These are phyloP conservation scores for Epizoanthus stellaris DNA, from an alignment of 92 coral and sea anemone genomes.

Conservation along the genomic window DNA sequence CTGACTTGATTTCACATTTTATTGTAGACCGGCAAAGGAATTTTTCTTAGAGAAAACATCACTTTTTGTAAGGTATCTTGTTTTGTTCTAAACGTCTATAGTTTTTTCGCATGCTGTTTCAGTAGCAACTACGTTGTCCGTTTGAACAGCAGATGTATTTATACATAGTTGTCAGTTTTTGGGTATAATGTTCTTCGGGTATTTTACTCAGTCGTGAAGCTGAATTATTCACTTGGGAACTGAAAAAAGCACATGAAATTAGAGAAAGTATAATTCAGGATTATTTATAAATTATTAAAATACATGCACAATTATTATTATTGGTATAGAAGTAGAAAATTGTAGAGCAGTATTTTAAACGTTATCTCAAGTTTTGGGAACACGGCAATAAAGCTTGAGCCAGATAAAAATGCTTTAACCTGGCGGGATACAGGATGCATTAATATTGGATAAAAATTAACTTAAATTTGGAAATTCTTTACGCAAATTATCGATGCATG, in stretches of 20 bases:
- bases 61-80: neutral
- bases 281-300: neutral
- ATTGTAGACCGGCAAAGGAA: conserved; percentile 26
- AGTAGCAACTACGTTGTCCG: too few relatives aligned
- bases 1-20: conserved; percentile 7
- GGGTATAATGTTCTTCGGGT: too few relatives aligned
- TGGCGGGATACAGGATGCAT: neutral
- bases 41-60: neutral
- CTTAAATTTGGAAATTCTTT: neutral
- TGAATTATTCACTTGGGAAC: too few relatives aligned
- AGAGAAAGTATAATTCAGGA: conserved; percentile 4
- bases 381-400: neutral
- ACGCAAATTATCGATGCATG: neutral
- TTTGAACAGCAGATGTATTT: too few relatives aligned
- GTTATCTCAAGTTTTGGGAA: conserved; percentile 22
- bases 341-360: conserved; percentile 1
- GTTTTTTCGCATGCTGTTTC: neutral
- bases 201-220: too few relatives aligned
- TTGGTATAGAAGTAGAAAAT: neutral
- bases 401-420: too few relatives aligned
- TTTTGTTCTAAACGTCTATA: neutral
- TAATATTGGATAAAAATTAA: neutral
- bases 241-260: too few relatives aligned
- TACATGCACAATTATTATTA: neutral
- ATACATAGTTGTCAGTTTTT: too few relatives aligned